These are phyloP conservation scores for Agrilus planipennis DNA, from an alignment of 1,140 invertebrate genomes.

Conservation along the genomic window DNA sequence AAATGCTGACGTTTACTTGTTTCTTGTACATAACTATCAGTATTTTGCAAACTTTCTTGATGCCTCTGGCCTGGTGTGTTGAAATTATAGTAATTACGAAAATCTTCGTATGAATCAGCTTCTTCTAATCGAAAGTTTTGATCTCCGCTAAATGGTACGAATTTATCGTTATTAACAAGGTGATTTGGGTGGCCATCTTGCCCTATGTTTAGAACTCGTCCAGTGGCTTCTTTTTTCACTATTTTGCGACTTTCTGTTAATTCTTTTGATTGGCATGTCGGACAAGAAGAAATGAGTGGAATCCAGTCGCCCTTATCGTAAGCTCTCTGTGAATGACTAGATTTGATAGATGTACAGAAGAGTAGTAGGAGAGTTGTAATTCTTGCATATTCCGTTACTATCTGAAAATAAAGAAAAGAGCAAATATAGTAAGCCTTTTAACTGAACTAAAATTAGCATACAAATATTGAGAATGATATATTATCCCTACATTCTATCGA, in stretches of 20 bases:
- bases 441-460: too few relatives aligned
- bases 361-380: too few relatives aligned
- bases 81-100: too few relatives aligned
- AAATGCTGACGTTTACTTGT: too few relatives aligned
- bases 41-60: not conserved
- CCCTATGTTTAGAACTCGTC: not conserved
- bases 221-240: slow-evolving; percentile 1
- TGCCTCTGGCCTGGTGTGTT: too few relatives aligned
- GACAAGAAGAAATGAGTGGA: not conserved
- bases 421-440: too few relatives aligned
- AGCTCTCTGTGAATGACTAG: not conserved
- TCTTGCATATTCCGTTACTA: too few relatives aligned
- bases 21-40: too few relatives aligned
- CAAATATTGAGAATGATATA: too few relatives aligned
- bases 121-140: slow-evolving; percentile 1
- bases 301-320: slow-evolving; percentile 4
- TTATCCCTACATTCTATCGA: too few relatives aligned
- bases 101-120: not conserved
- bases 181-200: not conserved
- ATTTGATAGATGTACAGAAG: too few relatives aligned
- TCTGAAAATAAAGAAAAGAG: too few relatives aligned
- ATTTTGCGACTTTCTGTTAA: not conserved
- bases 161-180: not conserved
- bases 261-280: not conserved
- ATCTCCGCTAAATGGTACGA: not conserved